Conservation (phyloP, 2,113 vertebrate species). For the Argyrosomus japonicus region DNA sequence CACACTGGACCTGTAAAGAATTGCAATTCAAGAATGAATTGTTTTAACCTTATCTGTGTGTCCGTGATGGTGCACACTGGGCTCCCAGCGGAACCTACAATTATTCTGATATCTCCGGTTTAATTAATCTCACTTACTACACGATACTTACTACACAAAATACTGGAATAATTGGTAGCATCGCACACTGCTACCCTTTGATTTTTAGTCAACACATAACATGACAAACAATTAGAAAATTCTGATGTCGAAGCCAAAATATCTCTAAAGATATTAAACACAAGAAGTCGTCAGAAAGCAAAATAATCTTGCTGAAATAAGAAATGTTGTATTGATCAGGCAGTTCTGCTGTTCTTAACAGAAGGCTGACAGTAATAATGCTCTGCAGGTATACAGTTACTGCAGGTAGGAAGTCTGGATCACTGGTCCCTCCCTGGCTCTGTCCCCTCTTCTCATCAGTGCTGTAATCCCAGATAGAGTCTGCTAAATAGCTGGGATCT, state of each 20-base stretch:
- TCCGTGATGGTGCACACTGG: too few relatives aligned
- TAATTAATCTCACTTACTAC: too few relatives aligned
- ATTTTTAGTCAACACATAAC: background rate
- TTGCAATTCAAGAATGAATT: too few relatives aligned
- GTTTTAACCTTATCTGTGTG: too few relatives aligned
- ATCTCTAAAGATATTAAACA: background rate
- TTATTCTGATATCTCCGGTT: too few relatives aligned
- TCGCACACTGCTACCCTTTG: background rate
- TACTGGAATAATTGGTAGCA: background rate
- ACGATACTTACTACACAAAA: background rate
- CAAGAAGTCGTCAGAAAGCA: background rate
- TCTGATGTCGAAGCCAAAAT: background rate
- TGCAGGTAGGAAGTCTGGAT: background rate
- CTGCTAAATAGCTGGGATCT: slow-evolving; percentile 68
- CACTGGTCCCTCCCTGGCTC: background rate
- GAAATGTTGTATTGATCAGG: background rate
- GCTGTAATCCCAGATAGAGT: slow-evolving; percentile 49
- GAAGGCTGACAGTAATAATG: slow-evolving; percentile 8
- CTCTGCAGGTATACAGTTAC: slow-evolving; percentile 26
- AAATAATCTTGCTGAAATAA: background rate
- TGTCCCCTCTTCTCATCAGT: slow-evolving; percentile 38
- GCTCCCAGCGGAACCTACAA: too few relatives aligned
- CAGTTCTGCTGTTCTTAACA: background rate
- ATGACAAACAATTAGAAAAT: background rate
- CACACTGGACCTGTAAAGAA: too few relatives aligned